A percentile compares a stretch with the other conserved stretches of the same genome.
These are phyloP conservation scores for Clavelina lepadiformis DNA, from an alignment of 23 tunicate species.

Conservation along the genomic window DNA sequence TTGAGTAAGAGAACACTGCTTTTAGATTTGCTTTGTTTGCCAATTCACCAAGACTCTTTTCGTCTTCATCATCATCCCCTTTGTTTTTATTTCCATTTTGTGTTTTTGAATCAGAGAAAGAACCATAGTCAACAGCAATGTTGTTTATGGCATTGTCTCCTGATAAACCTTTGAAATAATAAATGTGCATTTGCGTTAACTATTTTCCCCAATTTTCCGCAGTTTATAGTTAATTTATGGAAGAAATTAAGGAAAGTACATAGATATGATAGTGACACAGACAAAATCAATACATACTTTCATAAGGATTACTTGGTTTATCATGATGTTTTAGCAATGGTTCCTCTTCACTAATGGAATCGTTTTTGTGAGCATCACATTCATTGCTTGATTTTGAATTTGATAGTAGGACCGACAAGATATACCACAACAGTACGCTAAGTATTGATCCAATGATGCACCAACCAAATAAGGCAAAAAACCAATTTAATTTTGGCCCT, in stretches of 20 bases:
- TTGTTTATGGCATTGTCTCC: neutral
- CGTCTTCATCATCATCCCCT: slow-evolving; percentile 2
- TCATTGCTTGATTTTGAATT: neutral
- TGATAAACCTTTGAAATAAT: too few species aligned
- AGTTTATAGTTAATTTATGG: too few species aligned
- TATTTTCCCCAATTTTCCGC: too few species aligned
- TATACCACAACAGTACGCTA: neutral
- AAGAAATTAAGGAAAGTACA: too few species aligned
- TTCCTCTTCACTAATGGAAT: neutral
- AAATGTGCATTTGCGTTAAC: too few species aligned
- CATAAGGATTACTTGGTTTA: too few species aligned
- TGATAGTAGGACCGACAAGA: too few species aligned
- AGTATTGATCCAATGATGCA: slow-evolving; percentile 18
- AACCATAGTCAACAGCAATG: too few species aligned
- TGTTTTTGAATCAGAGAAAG: too few species aligned
- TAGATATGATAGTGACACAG: too few species aligned
- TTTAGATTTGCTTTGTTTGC: slow-evolving; percentile 45
- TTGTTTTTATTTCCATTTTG: neutral
- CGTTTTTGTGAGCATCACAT: neutral
- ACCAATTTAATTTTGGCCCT: slow-evolving; percentile 23
- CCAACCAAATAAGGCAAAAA: slow-evolving; percentile 61
- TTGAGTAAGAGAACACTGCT: slow-evolving; percentile 46
- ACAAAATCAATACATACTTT: too few species aligned
- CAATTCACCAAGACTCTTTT: slow-evolving; percentile 24
- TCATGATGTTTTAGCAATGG: neutral